These are phyloP conservation scores for human (Homo sapiens) DNA, from an alignment of 2,113 vertebrate species.

Conservation along the genomic window GRCh38 chr1:202498001-202498500, in stretches of 20 bases:
- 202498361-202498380: background rate
- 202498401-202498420: background rate
- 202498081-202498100: background rate
- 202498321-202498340: background rate
- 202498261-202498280: conserved; percentile 19
- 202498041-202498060: background rate
- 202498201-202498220: conserved; percentile 7
- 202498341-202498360: background rate
- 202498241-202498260: background rate
- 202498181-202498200: conserved; percentile 33
- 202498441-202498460: background rate
- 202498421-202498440: background rate
- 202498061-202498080: conserved; percentile 2
- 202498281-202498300: background rate
- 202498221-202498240: background rate
- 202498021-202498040: background rate
- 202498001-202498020: background rate
- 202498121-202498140: background rate
- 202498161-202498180: background rate
- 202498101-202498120: background rate
- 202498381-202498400: background rate
- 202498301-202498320: background rate
- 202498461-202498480: background rate
- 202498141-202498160: conserved; percentile 23
- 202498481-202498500: background rate